Conservation (phyloP, 2,113 vertebrate species). For the Antechinus stuartii region DNA sequence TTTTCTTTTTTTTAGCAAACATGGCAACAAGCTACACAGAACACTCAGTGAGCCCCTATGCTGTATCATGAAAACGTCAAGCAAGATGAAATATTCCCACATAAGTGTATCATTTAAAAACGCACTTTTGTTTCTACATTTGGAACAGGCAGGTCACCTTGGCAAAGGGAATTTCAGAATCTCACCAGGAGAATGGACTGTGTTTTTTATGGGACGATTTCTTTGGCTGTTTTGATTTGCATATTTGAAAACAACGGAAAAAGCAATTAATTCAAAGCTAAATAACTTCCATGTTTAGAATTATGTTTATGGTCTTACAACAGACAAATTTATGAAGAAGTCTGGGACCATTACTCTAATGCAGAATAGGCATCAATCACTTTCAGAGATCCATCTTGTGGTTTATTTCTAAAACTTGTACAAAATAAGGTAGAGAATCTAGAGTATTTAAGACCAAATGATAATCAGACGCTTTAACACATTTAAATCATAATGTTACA, state of each 20-base stretch:
- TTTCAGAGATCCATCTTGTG: slow-evolving; percentile 16
- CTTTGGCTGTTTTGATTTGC: slow-evolving; percentile 76
- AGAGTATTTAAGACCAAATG: slow-evolving; percentile 74
- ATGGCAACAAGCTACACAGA: slow-evolving; percentile 7
- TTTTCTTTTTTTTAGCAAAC: slow-evolving; percentile 26
- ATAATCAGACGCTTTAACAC: slow-evolving; percentile 72
- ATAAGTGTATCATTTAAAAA: background rate
- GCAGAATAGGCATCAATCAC: slow-evolving; percentile 65
- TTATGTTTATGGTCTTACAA: slow-evolving; percentile 76
- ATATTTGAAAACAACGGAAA: slow-evolving; percentile 79
- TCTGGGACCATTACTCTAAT: slow-evolving; percentile 74
- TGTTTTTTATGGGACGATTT: slow-evolving; percentile 29
- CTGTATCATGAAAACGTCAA: slow-evolving; percentile 19
- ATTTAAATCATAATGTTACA: slow-evolving; percentile 75
- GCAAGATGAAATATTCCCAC: background rate
- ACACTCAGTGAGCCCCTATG: slow-evolving; percentile 23
- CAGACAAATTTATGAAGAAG: slow-evolving; percentile 78
- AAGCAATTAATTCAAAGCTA: slow-evolving; percentile 77
- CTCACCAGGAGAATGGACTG: slow-evolving; percentile 3
- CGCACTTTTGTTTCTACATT: background rate
- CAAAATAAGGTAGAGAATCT: slow-evolving; percentile 64
- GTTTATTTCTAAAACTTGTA: slow-evolving; percentile 69
- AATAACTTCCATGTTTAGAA: slow-evolving; percentile 77
- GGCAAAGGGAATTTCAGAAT: slow-evolving; percentile 40
- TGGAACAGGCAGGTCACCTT: slow-evolving; percentile 59